These are phyloP conservation scores for Gymnopithys bicolor DNA, from an alignment of 2,797 vertebrate genomes.

Conservation along the genomic window DNA sequence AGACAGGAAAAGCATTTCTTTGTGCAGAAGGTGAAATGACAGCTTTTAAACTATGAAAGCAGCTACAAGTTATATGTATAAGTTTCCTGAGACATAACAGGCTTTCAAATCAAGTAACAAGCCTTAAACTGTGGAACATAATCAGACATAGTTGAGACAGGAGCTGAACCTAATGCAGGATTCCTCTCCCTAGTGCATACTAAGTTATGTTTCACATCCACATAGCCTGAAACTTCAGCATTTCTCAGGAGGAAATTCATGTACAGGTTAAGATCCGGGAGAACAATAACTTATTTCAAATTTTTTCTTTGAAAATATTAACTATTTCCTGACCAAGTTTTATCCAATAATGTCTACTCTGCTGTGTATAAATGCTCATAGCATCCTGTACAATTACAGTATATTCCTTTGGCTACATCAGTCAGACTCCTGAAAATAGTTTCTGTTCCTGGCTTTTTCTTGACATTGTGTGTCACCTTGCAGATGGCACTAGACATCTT, in stretches of 20 bases:
- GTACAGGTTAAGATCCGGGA: neutral
- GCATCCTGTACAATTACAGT: neutral
- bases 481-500: neutral
- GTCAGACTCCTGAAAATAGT: neutral
- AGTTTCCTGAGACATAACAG: neutral
- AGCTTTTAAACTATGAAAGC: constrained; percentile 37
- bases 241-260: neutral
- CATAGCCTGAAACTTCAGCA: neutral
- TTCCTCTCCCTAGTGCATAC: neutral
- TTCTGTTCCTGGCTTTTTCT: neutral
- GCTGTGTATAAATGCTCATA: neutral
- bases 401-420: neutral
- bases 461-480: neutral
- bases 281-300: neutral
- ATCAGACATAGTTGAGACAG: neutral
- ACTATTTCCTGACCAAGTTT: neutral
- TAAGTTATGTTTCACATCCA: neutral
- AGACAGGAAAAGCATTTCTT: constrained; percentile 24
- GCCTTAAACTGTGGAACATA: neutral
- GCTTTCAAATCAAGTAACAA: constrained; percentile 38
- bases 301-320: neutral
- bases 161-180: neutral
- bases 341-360: neutral
- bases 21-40: constrained; percentile 8
- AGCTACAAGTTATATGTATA: neutral